phyloP scores from a whole-genome alignment of 2,888 invertebrate genomes.

The Sphinx pinastri region DNA sequence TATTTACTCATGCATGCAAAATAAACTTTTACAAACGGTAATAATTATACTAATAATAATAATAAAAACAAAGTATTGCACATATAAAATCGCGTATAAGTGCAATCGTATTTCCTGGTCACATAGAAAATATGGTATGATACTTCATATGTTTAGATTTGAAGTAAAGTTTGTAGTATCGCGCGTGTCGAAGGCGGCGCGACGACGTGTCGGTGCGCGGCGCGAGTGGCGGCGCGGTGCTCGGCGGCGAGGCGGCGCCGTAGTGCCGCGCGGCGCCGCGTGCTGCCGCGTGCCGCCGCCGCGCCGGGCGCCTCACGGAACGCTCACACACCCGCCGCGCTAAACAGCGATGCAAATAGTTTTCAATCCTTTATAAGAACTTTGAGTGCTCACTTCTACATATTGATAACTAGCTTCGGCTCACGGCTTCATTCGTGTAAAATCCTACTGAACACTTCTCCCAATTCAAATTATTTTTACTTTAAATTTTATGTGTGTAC shows the following conservation, averaged over 20 bases:
- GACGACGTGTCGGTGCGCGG: neutral
- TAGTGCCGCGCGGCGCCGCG: conserved; percentile 19
- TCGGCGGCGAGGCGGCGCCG: conserved; percentile 4
- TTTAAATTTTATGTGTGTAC: no score
- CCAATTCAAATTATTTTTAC: no score
- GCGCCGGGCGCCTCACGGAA: neutral
- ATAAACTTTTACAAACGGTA: no score
- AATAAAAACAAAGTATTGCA: no score
- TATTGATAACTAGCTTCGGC: no score
- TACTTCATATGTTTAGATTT: neutral
- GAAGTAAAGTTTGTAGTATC: neutral
- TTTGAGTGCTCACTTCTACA: neutral
- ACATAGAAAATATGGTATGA: neutral
- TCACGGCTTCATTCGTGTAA: no score
- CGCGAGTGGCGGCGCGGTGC: neutral
- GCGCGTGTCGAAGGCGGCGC: neutral
- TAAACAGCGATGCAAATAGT: no score
- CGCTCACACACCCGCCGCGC: neutral
- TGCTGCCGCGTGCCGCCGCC: neutral
- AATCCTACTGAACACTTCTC: no score
- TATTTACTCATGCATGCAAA: neutral
- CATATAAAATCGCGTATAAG: no score
- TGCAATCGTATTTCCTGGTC: no score
- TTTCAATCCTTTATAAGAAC: no score
- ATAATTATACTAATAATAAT: no score